Evolutionary conservation across 1,140 invertebrate species (phyloP).

Genomic region (Formica exsecta): DNA sequence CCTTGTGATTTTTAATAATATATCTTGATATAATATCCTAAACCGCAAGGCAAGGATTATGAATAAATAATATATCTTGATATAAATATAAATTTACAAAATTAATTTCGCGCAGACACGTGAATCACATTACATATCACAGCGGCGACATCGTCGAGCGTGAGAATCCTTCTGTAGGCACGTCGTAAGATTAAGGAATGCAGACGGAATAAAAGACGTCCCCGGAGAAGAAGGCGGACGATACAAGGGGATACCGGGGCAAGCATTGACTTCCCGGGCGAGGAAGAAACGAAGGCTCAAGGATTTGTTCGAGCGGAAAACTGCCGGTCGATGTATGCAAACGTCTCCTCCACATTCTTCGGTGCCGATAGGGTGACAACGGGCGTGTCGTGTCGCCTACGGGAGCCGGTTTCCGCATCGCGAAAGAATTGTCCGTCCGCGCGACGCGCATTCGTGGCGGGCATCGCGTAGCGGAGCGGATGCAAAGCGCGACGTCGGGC

Average conservation of each 20-base stretch:
- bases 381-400: conserved; percentile 79
- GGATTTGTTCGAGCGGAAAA: conserved; percentile 86
- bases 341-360: conserved; percentile 82
- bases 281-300: conserved; percentile 65
- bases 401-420: conserved; percentile 40
- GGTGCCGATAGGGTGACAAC: conserved; percentile 86
- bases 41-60: too few species aligned
- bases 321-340: conserved; percentile 86
- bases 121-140: background rate
- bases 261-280: conserved; percentile 61
- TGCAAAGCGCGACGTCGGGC: conserved; percentile 24
- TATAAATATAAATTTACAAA: conserved; percentile 3
- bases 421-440: conserved; percentile 81
- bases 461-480: conserved; percentile 23
- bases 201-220: conserved; percentile 51
- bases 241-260: conserved; percentile 58
- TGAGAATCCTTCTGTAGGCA: conserved; percentile 68
- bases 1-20: background rate
- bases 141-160: conserved; percentile 13
- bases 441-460: background rate
- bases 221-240: conserved; percentile 10
- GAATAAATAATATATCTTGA: background rate
- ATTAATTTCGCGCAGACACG: background rate
- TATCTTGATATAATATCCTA: too few species aligned
- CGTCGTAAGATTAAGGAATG: conserved; percentile 67